Base-by-base conservation (phyloP, 2,113 vertebrate species). In the Halichoerus grypus region DNA sequence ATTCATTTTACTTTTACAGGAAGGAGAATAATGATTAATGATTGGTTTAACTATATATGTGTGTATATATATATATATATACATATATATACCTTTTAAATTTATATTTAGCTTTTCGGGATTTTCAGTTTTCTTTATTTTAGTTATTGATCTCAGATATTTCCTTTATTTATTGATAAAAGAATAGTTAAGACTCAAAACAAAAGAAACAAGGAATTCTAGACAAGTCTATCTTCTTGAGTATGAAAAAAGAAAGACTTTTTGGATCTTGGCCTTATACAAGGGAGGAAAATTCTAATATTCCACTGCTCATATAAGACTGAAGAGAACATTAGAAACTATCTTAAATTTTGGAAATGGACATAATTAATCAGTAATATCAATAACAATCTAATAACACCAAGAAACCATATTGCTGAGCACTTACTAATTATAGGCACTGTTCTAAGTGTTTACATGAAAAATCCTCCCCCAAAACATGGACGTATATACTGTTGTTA, bases 91-190 rank as follows among this genome's bases (percentile, higher is more conserved):
- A 10, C 61, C 14, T 65, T 65, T 65, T 65, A 65, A 65, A 65
- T 31, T 31, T 33, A 65, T 65, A 59, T 53, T 86, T 74, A 16
- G 33, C 4, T 79, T 59, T 84, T 88, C 49, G 46, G 53, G 28
- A 89, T 59, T 95, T 92, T 65, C 36, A 31, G 19, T 46, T 94
- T 86, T 82, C 24, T 91, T 95, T 65, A 84, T 92, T 53, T 69
- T 51, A 93, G 7, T 61, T 95, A 74, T 57, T 91, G 36, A 91
- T 84, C 85, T 91, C 76, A 26, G 33, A 61, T 7, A 63, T 5
- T 88, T 90, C 31, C 81, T 96, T 42, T 79, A 93, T 46, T 46
- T 97, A 79, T 4, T 53, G 57, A 69, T 46, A 76, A 2, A 53
- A 76, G 49, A 26, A 80, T 49, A 90, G 92, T n/a, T 88, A 63